These are phyloP conservation scores for Apogon talboti DNA, from an alignment of 2,797 vertebrate genomes.

Conservation along the genomic window DNA sequence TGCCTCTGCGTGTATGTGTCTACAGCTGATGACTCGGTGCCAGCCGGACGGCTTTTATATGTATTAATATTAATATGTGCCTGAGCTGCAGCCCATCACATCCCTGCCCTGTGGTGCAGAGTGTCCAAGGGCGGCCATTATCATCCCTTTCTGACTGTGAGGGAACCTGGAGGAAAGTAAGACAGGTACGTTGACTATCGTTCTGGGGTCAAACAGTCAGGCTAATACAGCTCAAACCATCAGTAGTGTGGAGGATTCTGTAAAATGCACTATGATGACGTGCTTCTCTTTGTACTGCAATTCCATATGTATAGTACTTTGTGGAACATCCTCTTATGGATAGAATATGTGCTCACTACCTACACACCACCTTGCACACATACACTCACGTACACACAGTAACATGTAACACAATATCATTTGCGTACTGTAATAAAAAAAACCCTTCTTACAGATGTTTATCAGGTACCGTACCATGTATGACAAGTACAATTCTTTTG, in stretches of 20 bases:
- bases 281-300: conserved; percentile 50
- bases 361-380: conserved; percentile 25
- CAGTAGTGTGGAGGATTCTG: conserved; percentile 38
- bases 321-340: conserved; percentile 33
- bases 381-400: conserved; percentile 10
- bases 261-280: conserved; percentile 41
- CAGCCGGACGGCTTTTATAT: conserved; percentile 84
- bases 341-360: conserved; percentile 11
- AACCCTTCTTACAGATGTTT: conserved; percentile 42
- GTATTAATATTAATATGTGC: conserved; percentile 89
- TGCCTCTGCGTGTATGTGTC: conserved; percentile 32
- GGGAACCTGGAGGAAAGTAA: conserved; percentile 70
- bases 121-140: conserved; percentile 85
- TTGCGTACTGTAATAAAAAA: conserved; percentile 35
- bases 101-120: conserved; percentile 76
- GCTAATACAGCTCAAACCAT: conserved; percentile 73
- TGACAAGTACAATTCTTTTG: conserved; percentile 59
- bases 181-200: conserved; percentile 54
- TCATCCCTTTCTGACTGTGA: conserved; percentile 71
- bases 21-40: conserved; percentile 77
- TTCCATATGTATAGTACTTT: conserved; percentile 38
- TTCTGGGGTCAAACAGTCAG: conserved; percentile 78
- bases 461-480: conserved; percentile 40
- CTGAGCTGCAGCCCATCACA: conserved; percentile 79
- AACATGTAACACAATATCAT: conserved; percentile 29